Evolutionary conservation across 2,113 vertebrate genomes (phyloP).

Genomic region (Polypterus bichir): DNA sequence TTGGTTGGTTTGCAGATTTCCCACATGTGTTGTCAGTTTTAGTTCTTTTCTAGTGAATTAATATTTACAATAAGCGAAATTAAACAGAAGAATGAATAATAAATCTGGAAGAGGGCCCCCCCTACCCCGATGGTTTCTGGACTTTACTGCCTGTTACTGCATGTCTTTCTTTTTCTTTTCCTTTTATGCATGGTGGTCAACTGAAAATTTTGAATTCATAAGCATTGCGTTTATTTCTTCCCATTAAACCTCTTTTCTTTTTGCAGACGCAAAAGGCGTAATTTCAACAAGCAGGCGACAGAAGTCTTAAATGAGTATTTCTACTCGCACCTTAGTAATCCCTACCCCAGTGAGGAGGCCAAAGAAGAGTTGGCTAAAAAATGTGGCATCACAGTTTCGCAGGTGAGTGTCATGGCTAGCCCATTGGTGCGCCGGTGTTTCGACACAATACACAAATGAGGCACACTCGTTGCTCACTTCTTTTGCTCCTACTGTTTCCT

Average conservation of each 20-base stretch:
- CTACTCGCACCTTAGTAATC: slow-evolving; percentile 80
- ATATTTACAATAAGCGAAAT: too few relatives aligned
- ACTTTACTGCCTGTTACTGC: neutral
- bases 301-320: slow-evolving; percentile 85
- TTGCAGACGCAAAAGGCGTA: slow-evolving; percentile 62
- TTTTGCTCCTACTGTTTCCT: neutral
- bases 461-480: neutral
- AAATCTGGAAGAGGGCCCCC: neutral
- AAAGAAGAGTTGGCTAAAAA: slow-evolving; percentile 82
- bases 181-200: neutral
- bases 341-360: slow-evolving; percentile 81
- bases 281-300: slow-evolving; percentile 81
- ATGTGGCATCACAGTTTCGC: slow-evolving; percentile 74
- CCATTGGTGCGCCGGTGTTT: neutral
- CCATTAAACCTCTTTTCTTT: slow-evolving; percentile 3
- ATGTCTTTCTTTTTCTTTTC: neutral
- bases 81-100: too few relatives aligned
- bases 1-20: too few relatives aligned
- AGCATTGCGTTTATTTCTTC: neutral
- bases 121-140: neutral
- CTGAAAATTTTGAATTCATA: neutral
- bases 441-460: neutral
- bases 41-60: too few relatives aligned
- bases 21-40: too few relatives aligned
- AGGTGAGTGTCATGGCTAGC: slow-evolving; percentile 39